Evolutionary conservation across 53 echinoderm and acorn worm species (phyloP), one percentile per base, ranked within the genome.

Genomic region (Echinarachnius parma): DNA sequence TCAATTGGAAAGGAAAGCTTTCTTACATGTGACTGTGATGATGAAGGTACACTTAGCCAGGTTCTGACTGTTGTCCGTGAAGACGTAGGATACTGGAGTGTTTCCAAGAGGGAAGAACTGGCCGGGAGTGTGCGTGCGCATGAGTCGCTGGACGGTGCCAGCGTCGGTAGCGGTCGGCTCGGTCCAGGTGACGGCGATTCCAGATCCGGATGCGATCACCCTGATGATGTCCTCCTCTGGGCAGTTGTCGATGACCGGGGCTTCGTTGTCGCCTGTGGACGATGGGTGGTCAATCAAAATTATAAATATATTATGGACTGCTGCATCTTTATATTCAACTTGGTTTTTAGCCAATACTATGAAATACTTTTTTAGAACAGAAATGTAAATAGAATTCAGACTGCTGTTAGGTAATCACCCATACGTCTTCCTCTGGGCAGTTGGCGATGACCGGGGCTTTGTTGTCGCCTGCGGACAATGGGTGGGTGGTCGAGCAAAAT

Each of bases 191-290:
- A 67, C 83, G 14, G 53, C 4, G 47, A 37, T 11, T 26, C 74
- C 57, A 10, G 7, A 56, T n/a, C 39, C 56, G 3, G 74, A 72
- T 9, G 74, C 14, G 74, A 72, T 56, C 37, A 28, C 39, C 1
- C 36, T 55, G 8, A 54, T 42, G 74, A 72, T 72, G 57, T 56
- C 57, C 8, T 69, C 52, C 7, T 22, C 28, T 4, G 92, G 92
- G 55, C 92, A 92, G 66, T 77, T 52, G 5, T 50, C 20, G 65
- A 92, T 81, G 28, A 52, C 28, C 20, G 92, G 92, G 14, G 84
- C 55, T 0, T 64, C 71, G 39, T 34, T 84, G 62, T 79, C 75
- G 52, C 75, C 86, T 67, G 52, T n/a, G n/a, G 52, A 19, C 4
- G 4, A n/a, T n/a, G n/a, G 13, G 42, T 7, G 42, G 42, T n/a